Evolutionary conservation across 2,888 invertebrate genomes (phyloP), one percentile per base, ranked within the genome.

Genomic region (Agrenia bidenticulata): DNA sequence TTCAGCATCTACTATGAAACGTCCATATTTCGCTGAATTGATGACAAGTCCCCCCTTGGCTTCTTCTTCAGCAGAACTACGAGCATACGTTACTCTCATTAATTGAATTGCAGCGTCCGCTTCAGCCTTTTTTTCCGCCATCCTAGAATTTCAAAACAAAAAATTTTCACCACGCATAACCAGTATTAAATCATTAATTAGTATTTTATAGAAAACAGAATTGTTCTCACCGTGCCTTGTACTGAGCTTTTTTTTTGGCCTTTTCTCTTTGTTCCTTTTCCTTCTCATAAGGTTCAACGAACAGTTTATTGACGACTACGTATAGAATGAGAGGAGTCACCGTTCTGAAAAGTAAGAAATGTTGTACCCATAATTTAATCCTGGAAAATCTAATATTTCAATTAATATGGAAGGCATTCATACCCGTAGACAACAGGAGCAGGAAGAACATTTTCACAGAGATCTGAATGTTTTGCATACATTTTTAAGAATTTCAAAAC

Each of bases 401-500:
- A 15, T 19, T 45, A 11, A 15, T 45, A 9, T n/a, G n/a, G 5
- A 45, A 45, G 45, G 15, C 19, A 51, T 23, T 19, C 13, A 21
- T 51, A 51, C 51, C 55, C 96, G 79, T 97, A 97, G 80, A 97
- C 92, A 45, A 97, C 84, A 0, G 96, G 92, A 21, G 91, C 89
- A 0, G 94, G 92, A 77, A 92, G 84, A 21, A 96, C 84, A 78
- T 93, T 92, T 78, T 96, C 94, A 77, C 94, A 92, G 23, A 97
- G 81, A 76, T 92, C 32, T 32, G 32, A 32, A n/a, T n/a, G n/a
- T n/a, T n/a, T n/a, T n/a, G n/a, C n/a, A n/a, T n/a, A n/a, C n/a
- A n/a, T n/a, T n/a, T n/a, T n/a, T 11, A 32, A 32, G 11, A 32
- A 32, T 32, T 32, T 32, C 11, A 32, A 32, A 32, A 7, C 4